phyloP scores from a whole-genome alignment of 2,797 vertebrate species.

The Agapornis canus region DNA sequence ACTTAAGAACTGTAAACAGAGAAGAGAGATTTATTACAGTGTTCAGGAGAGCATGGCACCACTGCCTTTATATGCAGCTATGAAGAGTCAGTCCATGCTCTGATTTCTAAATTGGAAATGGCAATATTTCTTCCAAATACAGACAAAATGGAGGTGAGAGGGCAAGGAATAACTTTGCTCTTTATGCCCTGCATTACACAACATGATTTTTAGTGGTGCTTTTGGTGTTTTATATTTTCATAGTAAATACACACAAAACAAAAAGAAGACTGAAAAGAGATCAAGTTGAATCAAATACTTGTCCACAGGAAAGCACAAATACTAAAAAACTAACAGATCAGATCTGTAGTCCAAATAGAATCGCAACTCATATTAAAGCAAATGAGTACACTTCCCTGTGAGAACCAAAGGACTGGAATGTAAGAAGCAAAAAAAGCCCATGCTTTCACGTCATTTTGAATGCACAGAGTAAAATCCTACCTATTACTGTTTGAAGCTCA shows the following conservation, averaged over 20 bases:
- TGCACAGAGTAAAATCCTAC: background rate
- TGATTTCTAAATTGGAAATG: background rate
- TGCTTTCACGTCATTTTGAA: background rate
- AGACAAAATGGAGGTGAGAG: background rate
- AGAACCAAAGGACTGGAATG: background rate
- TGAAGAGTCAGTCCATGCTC: background rate
- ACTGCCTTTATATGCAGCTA: background rate
- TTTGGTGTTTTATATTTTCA: background rate
- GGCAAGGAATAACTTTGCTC: background rate
- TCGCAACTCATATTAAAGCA: background rate
- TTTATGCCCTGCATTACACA: background rate
- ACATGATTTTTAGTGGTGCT: background rate
- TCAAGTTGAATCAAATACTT: background rate
- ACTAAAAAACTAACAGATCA: background rate
- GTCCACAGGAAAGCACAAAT: background rate
- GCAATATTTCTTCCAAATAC: background rate
- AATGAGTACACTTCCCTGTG: background rate
- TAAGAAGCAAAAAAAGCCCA: background rate
- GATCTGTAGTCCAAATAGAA: background rate
- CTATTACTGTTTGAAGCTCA: background rate
- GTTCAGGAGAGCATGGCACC: background rate
- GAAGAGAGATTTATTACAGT: background rate
- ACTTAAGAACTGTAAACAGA: background rate
- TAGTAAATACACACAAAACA: background rate
- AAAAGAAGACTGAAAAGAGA: background rate